These are phyloP conservation scores for Avahi laniger DNA, from an alignment of 2,797 vertebrate species.

Conservation along the genomic window DNA sequence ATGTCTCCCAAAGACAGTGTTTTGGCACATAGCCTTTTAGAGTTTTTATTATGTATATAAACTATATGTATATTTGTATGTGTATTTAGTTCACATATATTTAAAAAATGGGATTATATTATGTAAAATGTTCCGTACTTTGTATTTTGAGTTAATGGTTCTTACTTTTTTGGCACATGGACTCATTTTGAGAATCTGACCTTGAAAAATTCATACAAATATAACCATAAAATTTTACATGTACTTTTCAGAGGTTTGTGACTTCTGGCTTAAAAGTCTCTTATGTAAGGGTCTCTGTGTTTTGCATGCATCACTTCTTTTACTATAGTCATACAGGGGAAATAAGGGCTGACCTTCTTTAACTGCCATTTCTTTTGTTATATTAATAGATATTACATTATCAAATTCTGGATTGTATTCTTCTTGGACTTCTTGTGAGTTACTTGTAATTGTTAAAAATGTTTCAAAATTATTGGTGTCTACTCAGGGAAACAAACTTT, in stretches of 20 bases:
- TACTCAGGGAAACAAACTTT: not conserved
- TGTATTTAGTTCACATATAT: not conserved
- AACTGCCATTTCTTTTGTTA: not conserved
- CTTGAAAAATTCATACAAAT: not conserved
- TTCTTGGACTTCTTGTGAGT: not conserved
- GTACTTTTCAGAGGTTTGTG: not conserved
- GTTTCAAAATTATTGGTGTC: not conserved
- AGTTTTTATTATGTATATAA: not conserved
- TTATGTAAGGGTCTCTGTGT: not conserved
- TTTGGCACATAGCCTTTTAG: not conserved
- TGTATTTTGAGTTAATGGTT: not conserved
- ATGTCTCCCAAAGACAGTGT: not conserved
- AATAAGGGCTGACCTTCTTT: not conserved
- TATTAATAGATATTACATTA: not conserved
- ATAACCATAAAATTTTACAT: not conserved
- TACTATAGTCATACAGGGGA: not conserved
- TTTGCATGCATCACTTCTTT: not conserved
- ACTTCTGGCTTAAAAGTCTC: not conserved
- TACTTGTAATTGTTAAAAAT: not conserved
- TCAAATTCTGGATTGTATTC: not conserved
- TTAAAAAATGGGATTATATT: not conserved
- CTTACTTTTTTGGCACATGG: not conserved
- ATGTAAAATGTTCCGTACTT: not conserved
- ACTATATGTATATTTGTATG: not conserved
- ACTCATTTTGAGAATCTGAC: not conserved